Evolutionary conservation across 2,113 vertebrate species (phyloP).

Genomic region (Crotalus tigris): DNA sequence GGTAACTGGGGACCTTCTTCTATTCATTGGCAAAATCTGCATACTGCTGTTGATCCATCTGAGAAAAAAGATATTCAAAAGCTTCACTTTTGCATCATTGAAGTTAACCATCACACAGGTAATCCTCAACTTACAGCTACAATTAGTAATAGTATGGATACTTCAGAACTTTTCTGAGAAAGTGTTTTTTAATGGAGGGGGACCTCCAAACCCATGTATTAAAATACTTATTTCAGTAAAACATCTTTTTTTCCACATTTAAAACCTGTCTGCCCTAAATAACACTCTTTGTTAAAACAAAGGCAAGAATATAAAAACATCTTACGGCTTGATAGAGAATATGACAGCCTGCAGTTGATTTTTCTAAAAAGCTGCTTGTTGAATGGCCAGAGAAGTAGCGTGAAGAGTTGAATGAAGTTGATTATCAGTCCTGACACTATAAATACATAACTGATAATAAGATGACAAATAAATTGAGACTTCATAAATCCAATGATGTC

Average conservation of each 20-base stretch:
- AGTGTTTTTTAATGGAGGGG: background rate
- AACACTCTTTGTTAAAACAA: background rate
- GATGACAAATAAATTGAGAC: slow-evolving; percentile 88
- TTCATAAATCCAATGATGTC: slow-evolving; percentile 83
- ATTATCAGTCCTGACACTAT: slow-evolving; percentile 87
- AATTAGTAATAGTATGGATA: background rate
- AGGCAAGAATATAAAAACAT: slow-evolving; percentile 7
- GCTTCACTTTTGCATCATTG: too few species aligned
- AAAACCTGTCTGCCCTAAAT: background rate
- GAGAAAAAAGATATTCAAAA: background rate
- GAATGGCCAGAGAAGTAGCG: slow-evolving; percentile 85
- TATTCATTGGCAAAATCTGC: background rate
- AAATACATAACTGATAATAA: slow-evolving; percentile 92
- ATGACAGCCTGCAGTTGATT: slow-evolving; percentile 90
- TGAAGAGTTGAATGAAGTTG: slow-evolving; percentile 88
- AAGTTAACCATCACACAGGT: too few species aligned
- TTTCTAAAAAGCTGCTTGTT: slow-evolving; percentile 86
- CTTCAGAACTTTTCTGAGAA: background rate
- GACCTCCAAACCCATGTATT: background rate
- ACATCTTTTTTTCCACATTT: background rate
- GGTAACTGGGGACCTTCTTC: background rate
- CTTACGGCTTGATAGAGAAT: slow-evolving; percentile 92
- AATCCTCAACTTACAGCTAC: background rate
- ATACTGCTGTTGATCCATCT: background rate
- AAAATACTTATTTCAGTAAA: background rate